These are phyloP conservation scores for Lepidotrigona ventralis DNA, from an alignment of 1,140 invertebrate genomes.

Conservation along the genomic window DNA sequence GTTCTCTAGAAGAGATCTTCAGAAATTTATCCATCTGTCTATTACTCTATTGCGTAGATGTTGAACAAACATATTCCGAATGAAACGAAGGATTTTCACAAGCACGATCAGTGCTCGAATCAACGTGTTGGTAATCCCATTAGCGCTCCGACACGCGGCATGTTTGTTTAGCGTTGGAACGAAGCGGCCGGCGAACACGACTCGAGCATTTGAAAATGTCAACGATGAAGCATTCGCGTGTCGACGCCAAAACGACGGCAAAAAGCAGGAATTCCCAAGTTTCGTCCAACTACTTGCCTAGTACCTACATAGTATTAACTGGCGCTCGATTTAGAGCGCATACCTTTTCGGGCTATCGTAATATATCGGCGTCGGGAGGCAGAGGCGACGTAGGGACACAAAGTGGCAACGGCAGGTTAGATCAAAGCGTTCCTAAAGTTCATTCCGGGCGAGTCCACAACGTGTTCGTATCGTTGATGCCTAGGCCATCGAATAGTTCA, in stretches of 20 bases:
- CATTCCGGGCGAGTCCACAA: slow-evolving; percentile 67
- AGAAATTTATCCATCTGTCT: not conserved
- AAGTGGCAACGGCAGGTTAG: slow-evolving; percentile 39
- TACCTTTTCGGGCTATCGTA: slow-evolving; percentile 30
- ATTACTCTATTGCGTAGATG: too few species aligned
- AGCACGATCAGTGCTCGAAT: not conserved
- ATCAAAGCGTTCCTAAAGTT: slow-evolving; percentile 71
- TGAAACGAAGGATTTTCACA: not conserved
- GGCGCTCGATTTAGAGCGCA: slow-evolving; percentile 28
- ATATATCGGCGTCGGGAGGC: slow-evolving; percentile 39
- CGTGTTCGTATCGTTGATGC: slow-evolving; percentile 43
- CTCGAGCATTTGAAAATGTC: not conserved
- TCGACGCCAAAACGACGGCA: not conserved
- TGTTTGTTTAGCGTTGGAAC: not conserved
- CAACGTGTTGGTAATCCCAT: not conserved
- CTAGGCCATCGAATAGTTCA: slow-evolving; percentile 54
- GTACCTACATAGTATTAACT: slow-evolving; percentile 23
- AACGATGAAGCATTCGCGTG: not conserved
- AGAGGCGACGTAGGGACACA: slow-evolving; percentile 15
- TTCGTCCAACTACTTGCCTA: slow-evolving; percentile 28
- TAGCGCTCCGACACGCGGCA: not conserved
- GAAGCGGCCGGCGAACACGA: not conserved
- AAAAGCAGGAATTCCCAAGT: slow-evolving; percentile 40
- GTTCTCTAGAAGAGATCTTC: not conserved
- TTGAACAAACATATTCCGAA: too few species aligned